Conservation (phyloP, 2,888 invertebrate species). For the Dichetophora obliterata region DNA sequence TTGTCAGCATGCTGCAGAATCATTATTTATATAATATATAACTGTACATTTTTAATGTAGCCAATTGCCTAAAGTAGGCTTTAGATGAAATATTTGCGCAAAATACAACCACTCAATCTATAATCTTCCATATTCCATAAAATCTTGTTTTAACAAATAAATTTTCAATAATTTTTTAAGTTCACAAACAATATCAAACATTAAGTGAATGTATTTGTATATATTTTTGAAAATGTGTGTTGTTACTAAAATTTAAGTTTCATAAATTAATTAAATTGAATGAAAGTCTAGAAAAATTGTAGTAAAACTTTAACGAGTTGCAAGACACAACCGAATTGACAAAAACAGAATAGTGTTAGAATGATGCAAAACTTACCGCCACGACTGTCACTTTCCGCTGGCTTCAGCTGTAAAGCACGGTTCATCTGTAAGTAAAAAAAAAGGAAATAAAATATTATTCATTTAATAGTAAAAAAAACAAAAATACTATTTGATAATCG, state of each 20-base stretch:
- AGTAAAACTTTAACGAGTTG: conserved; percentile 27
- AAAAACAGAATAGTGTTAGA: neutral
- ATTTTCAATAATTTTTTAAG: no score
- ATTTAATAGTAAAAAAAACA: no score
- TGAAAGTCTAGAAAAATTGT: neutral
- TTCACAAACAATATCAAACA: neutral
- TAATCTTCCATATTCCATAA: no score
- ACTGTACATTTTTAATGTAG: no score
- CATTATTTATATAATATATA: no score
- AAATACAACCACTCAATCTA: no score
- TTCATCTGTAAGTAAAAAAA: conserved; percentile 90
- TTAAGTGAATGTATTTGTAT: conserved; percentile 9
- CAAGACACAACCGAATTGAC: neutral
- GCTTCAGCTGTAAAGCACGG: conserved; percentile 99
- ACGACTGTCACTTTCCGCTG: conserved; percentile 99
- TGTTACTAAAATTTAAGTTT: neutral
- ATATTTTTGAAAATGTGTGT: conserved; percentile 50
- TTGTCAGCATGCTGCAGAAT: no score
- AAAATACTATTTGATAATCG: no score
- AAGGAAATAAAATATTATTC: conserved; percentile 37
- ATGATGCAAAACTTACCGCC: conserved; percentile 79
- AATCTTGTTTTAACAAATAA: no score
- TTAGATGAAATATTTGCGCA: no score
- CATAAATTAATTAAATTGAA: neutral
- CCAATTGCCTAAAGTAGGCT: no score